Evolutionary conservation across 2,797 vertebrate genomes (phyloP).

Genomic region (Oreochromis grahami): DNA sequence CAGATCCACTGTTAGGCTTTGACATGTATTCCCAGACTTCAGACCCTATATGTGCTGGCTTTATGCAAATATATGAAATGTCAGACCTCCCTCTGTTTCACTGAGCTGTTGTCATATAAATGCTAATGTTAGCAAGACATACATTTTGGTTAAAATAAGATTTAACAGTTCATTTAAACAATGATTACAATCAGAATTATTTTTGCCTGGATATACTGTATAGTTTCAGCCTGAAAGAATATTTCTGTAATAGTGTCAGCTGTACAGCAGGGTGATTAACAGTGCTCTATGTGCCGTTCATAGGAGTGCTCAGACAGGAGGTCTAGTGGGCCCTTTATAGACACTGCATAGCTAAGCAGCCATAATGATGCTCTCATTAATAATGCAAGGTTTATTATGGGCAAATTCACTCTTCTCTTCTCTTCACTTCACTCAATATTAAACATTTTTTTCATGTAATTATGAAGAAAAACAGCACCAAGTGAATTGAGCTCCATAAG

Average conservation of each 20-base stretch:
- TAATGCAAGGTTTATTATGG: conserved; percentile 46
- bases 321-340: conserved; percentile 34
- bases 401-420: neutral
- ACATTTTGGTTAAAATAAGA: neutral
- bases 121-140: neutral
- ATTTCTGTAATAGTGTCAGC: neutral
- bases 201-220: neutral
- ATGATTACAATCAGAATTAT: neutral
- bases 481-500: neutral
- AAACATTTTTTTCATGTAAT: neutral
- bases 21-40: neutral
- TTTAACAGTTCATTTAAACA: neutral
- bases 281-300: conserved; percentile 8
- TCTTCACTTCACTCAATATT: neutral
- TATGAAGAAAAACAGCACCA: neutral
- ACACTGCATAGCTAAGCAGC: conserved; percentile 37
- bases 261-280: conserved; percentile 24
- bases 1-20: conserved; percentile 3
- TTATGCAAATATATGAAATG: neutral
- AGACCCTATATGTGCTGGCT: neutral
- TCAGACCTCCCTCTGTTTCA: neutral
- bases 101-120: neutral
- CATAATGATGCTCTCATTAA: conserved; percentile 54
- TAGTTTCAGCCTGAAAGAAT: neutral
- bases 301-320: conserved; percentile 29